A percentile compares a stretch with the other conserved stretches of the same genome.
These are phyloP conservation scores for Gonioctena quinquepunctata DNA, from an alignment of 1,140 invertebrate genomes.

Conservation along the genomic window DNA sequence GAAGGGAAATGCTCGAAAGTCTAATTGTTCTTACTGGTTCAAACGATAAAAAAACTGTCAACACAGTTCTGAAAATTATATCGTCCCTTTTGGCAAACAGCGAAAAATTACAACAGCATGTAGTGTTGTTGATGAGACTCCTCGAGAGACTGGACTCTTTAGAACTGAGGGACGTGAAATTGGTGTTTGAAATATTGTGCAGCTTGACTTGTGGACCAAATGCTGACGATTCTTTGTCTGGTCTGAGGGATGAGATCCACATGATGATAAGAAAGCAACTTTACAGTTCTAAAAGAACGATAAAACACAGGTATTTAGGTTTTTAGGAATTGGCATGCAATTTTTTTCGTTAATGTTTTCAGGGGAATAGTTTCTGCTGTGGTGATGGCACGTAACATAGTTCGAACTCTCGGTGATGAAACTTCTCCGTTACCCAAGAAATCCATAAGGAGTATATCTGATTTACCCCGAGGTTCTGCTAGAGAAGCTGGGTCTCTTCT, in stretches of 20 bases:
- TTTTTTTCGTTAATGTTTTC: background rate
- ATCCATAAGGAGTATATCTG: background rate
- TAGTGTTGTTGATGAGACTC: constrained; percentile 57
- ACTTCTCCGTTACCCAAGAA: background rate
- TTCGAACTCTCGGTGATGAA: constrained; percentile 9
- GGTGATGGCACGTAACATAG: constrained; percentile 56
- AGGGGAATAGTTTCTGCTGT: constrained; percentile 57
- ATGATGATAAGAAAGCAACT: constrained; percentile 68
- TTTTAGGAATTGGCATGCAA: background rate
- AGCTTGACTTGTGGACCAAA: constrained; percentile 59
- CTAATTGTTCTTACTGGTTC: constrained; percentile 37
- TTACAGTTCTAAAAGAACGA: constrained; percentile 55
- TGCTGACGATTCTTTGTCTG: constrained; percentile 53
- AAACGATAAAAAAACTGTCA: constrained; percentile 35
- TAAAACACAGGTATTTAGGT: constrained; percentile 49
- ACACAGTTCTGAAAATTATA: constrained; percentile 39
- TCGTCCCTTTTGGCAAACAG: constrained; percentile 24
- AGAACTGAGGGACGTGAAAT: constrained; percentile 60
- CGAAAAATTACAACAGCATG: constrained; percentile 52
- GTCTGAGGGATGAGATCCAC: constrained; percentile 64
- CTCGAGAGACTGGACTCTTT: constrained; percentile 64
- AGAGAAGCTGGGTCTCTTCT: constrained; percentile 52
- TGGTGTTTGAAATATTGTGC: constrained; percentile 60
- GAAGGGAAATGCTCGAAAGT: constrained; percentile 43
- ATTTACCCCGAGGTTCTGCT: constrained; percentile 39